A percentile compares a stretch with the other conserved stretches of the same genome.
Conservation (phyloP, 2,888 invertebrate species). For the Eupithecia centaureata region DNA sequence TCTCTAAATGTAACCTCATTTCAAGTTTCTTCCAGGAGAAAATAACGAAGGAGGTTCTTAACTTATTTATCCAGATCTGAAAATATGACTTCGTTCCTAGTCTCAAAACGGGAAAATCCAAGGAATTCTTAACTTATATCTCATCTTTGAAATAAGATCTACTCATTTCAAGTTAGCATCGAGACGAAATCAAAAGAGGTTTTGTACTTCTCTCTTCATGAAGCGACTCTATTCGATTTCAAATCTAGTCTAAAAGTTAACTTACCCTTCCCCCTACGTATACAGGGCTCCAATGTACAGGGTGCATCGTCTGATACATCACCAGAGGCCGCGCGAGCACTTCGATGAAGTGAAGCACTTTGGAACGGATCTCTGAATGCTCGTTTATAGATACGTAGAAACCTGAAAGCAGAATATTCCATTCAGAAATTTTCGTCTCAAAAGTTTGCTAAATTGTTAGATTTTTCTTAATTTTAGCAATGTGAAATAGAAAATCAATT, state of each 20-base stretch:
- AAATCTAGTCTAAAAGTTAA: slow-evolving; percentile 1
- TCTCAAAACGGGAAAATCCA: too few relatives aligned
- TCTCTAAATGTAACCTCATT: neutral
- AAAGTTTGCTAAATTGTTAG: neutral
- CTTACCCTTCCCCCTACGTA: slow-evolving; percentile 92
- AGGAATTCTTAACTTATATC: too few relatives aligned
- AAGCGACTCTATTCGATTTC: too few relatives aligned
- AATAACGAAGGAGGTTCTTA: neutral
- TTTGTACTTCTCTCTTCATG: neutral
- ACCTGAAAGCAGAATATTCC: slow-evolving; percentile 79
- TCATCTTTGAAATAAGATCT: too few relatives aligned
- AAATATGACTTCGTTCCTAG: too few relatives aligned
- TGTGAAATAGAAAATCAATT: neutral
- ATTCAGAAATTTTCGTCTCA: neutral
- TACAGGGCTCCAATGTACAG: slow-evolving; percentile 97
- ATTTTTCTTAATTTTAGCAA: neutral
- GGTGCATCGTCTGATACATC: slow-evolving; percentile 95
- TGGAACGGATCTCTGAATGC: slow-evolving; percentile 93
- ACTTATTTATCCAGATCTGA: too few relatives aligned
- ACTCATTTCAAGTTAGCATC: too few relatives aligned
- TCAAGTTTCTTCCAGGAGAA: neutral
- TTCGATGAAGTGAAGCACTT: slow-evolving; percentile 96
- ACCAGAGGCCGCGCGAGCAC: slow-evolving; percentile 98
- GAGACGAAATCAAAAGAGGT: neutral
- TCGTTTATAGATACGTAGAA: slow-evolving; percentile 95